Evolutionary conservation across 2,797 vertebrate genomes (phyloP), one percentile per base, ranked within the genome.

Genomic region (Sebastes hubbsi): DNA sequence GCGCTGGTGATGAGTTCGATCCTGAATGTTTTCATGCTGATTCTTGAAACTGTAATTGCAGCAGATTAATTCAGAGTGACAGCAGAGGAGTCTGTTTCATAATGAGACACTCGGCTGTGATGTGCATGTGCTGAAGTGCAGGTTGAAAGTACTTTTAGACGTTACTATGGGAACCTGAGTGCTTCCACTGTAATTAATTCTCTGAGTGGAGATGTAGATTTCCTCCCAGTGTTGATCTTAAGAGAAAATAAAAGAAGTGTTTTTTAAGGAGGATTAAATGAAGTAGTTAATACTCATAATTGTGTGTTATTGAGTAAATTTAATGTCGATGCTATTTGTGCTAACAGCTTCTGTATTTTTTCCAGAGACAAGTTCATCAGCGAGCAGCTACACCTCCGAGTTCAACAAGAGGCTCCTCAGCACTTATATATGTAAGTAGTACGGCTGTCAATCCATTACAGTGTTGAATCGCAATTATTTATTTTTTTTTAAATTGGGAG

Each of bases 351-450:
- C 4, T 56, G 2, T 38, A 3, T 83, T 29, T 76, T 54, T 74
- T 73, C 56, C 95, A 99, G 98, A 99, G 93, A 97, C 95, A 74
- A 99, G 98, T 27, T 98, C 97, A 1, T 97, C 97, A 0, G 96
- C 97, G 10, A 97, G 94, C 86, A 98, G 96, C 93, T 99, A 97
- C 96, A 98, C 95, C 72, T 98, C 97, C 0, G 98, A 99, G 80
- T 99, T 99, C 95, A 99, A 96, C 95, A 97, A 96, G 55, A 87
- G 96, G 34, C 97, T 99, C 58, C 97, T 99, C 72, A 99, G 98
- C 86, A 97, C 97, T 1, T 99, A 99, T 32, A 98, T 99, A 85
- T 99, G 98, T 99, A 90, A 97, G 97, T 96, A 5, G 4, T 38
- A 38, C 4, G 4, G 36, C 36, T 38, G 36, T 36, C 36, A 13